phyloP scores from a whole-genome alignment of 2,113 vertebrate species.

The Pelusios castaneus region DNA sequence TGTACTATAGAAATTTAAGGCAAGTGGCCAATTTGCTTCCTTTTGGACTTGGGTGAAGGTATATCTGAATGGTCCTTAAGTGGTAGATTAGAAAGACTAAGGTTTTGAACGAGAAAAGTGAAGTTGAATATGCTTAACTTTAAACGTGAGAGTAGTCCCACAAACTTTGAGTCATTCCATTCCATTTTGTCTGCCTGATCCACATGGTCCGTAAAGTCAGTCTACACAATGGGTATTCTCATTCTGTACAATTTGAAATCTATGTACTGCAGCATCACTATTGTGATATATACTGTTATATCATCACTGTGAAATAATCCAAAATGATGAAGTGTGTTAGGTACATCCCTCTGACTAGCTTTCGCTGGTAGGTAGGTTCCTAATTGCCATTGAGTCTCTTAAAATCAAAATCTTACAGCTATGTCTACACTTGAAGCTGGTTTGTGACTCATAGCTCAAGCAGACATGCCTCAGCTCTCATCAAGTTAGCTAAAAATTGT shows the following conservation, averaged over 20 bases:
- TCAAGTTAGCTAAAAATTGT: not conserved
- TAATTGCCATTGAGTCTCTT: not conserved
- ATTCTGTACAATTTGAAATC: not conserved
- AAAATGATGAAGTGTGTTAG: not conserved
- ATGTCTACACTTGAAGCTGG: not conserved
- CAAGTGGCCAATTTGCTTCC: not conserved
- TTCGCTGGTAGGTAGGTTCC: not conserved
- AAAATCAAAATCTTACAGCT: not conserved
- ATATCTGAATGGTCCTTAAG: not conserved
- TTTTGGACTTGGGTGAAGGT: not conserved
- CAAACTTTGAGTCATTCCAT: not conserved
- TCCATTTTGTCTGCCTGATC: rapidly evolving
- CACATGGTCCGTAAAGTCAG: rapidly evolving
- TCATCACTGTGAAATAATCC: not conserved
- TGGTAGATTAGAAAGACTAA: not conserved
- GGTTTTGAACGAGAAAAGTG: not conserved
- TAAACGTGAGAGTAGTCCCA: not conserved
- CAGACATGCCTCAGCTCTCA: not conserved
- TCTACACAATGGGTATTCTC: not conserved
- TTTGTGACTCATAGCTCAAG: not conserved
- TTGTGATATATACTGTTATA: too few species aligned
- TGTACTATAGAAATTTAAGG: rapidly evolving
- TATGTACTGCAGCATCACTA: not conserved
- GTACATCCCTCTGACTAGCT: not conserved
- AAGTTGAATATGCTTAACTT: not conserved